Evolutionary conservation across 2,888 invertebrate genomes (phyloP).

Genomic region (Epinotia nisella): DNA sequence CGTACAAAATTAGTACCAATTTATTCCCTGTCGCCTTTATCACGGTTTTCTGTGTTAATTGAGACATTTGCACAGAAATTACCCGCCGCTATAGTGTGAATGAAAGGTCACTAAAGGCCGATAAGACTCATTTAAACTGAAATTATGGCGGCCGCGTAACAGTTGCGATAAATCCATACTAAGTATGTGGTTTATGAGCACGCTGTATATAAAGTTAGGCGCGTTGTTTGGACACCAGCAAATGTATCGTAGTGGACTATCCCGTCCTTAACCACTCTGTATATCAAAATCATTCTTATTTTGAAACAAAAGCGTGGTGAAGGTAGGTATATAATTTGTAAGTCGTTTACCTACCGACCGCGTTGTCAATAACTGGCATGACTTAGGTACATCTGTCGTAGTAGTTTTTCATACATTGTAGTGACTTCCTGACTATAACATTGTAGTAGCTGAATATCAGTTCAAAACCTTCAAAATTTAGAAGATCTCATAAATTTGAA

Average conservation of each 20-base stretch:
- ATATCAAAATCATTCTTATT: no score
- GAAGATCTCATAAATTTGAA: constrained; percentile 52
- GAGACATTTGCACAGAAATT: constrained; percentile 46
- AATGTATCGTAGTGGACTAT: background rate
- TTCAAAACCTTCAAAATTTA: constrained; percentile 27
- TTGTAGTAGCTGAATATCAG: background rate
- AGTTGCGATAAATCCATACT: constrained; percentile 31
- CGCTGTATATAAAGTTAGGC: constrained; percentile 3
- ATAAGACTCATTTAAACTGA: constrained; percentile 40
- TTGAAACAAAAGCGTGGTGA: no score
- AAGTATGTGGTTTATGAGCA: constrained; percentile 21
- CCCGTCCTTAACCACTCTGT: no score
- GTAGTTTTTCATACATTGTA: no score
- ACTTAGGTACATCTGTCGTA: no score
- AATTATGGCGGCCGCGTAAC: constrained; percentile 31
- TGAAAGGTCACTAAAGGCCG: constrained; percentile 43
- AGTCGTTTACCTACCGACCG: no score
- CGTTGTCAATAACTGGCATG: no score
- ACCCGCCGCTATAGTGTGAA: constrained; percentile 42
- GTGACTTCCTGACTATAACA: no score
- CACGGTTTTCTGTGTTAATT: constrained; percentile 45
- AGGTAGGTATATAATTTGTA: no score
- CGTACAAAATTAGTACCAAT: constrained; percentile 44
- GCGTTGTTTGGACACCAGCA: background rate
- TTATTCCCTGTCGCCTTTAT: constrained; percentile 45